Percentiles rank a stretch among this genome's conserved stretches.
Evolutionary conservation across 2,113 vertebrate species (phyloP).

Genomic region (Trogon surrucura): DNA sequence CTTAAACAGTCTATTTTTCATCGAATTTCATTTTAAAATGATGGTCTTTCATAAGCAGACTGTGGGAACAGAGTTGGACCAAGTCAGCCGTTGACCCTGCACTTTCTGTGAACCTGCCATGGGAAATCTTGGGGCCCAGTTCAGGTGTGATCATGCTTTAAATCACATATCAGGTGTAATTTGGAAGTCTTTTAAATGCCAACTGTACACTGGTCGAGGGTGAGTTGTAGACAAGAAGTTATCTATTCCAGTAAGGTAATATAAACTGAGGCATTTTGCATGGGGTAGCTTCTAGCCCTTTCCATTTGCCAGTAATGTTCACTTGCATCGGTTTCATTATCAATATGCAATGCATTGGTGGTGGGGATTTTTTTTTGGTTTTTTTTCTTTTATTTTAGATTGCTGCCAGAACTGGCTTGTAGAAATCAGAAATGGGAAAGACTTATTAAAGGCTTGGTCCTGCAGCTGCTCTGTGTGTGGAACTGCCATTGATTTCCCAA

Average conservation of each 20-base stretch:
- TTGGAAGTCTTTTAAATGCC: neutral
- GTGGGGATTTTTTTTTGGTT: no score
- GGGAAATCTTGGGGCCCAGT: neutral
- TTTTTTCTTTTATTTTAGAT: neutral
- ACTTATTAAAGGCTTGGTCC: neutral
- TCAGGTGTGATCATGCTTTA: neutral
- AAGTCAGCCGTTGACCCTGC: neutral
- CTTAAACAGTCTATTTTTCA: constrained; percentile 23
- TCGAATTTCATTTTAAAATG: constrained; percentile 26
- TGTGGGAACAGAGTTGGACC: neutral
- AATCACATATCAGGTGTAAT: neutral
- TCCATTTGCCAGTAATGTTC: neutral
- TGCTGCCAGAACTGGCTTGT: neutral
- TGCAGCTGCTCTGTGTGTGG: neutral
- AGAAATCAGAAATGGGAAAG: constrained; percentile 45
- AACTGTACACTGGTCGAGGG: neutral
- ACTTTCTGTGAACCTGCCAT: neutral
- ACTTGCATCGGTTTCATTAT: neutral
- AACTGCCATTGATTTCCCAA: constrained; percentile 13
- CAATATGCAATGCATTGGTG: neutral
- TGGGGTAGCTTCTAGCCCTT: neutral
- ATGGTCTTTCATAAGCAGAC: neutral
- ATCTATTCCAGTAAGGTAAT: neutral
- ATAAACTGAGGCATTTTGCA: neutral
- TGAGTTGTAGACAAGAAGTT: neutral